phyloP scores from a whole-genome alignment of 2,113 vertebrate species.

The Nipponia nippon region DNA sequence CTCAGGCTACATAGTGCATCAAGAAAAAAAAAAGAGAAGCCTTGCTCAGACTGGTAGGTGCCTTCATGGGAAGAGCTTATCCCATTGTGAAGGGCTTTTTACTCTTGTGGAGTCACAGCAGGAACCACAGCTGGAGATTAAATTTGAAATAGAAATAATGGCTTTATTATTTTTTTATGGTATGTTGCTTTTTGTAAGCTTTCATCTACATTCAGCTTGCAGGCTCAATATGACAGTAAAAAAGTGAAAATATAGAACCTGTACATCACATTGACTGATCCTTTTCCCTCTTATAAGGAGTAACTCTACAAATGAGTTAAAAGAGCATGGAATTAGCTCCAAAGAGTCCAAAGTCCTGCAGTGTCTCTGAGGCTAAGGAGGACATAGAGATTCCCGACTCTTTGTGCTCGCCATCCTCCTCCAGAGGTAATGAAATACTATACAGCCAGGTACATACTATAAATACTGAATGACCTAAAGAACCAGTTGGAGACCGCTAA shows the following conservation, averaged over 20 bases:
- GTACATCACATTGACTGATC: background rate
- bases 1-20: background rate
- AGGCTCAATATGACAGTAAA: background rate
- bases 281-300: background rate
- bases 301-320: background rate
- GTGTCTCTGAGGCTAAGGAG: background rate
- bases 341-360: background rate
- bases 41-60: background rate
- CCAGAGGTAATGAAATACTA: background rate
- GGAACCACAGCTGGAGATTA: background rate
- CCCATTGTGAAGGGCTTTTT: background rate
- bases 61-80: background rate
- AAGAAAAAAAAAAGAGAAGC: background rate
- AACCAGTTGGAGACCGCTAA: background rate
- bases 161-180: background rate
- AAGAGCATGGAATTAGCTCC: background rate
- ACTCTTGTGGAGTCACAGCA: background rate
- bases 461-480: constrained; percentile 25
- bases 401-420: background rate
- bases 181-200: background rate
- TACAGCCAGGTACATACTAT: background rate
- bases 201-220: background rate
- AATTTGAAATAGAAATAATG: background rate
- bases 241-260: background rate
- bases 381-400: background rate